phyloP scores from a whole-genome alignment of 2,888 invertebrate genomes.

The Panzeria rudis region DNA sequence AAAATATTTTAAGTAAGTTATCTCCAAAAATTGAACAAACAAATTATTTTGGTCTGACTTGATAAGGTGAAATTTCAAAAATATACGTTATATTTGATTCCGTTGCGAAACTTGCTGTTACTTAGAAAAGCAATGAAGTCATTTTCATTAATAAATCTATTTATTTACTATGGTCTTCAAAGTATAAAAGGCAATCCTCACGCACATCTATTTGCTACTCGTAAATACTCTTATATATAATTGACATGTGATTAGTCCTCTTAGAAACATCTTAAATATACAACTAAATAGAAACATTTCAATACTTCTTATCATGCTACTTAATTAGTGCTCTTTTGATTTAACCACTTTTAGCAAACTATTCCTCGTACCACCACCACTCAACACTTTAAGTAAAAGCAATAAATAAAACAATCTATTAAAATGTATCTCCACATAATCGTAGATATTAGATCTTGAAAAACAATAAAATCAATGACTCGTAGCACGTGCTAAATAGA shows the following conservation, averaged over 20 bases:
- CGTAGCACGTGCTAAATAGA: slow-evolving; percentile 53
- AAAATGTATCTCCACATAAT: slow-evolving; percentile 11
- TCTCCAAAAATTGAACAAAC: no score
- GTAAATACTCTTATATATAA: background rate
- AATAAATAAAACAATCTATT: slow-evolving; percentile 48
- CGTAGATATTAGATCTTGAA: slow-evolving; percentile 26
- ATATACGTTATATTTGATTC: no score
- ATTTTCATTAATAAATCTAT: no score
- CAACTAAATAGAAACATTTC: background rate
- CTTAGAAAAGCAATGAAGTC: no score
- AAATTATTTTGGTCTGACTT: no score
- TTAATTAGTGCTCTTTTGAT: slow-evolving; percentile 10
- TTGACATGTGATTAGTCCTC: background rate
- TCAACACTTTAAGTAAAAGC: slow-evolving; percentile 36
- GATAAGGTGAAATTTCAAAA: no score
- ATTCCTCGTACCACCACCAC: background rate
- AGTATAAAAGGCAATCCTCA: background rate
- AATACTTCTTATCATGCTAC: slow-evolving; percentile 8
- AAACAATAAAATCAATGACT: slow-evolving; percentile 52
- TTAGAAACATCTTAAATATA: background rate
- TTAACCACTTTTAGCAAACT: slow-evolving; percentile 4
- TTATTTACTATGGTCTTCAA: background rate
- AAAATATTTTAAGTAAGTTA: no score
- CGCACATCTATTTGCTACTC: background rate
- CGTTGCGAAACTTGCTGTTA: no score